Evolutionary conservation across 1,140 invertebrate species (phyloP).

Genomic region (Cyphomyrmex costatus): DNA sequence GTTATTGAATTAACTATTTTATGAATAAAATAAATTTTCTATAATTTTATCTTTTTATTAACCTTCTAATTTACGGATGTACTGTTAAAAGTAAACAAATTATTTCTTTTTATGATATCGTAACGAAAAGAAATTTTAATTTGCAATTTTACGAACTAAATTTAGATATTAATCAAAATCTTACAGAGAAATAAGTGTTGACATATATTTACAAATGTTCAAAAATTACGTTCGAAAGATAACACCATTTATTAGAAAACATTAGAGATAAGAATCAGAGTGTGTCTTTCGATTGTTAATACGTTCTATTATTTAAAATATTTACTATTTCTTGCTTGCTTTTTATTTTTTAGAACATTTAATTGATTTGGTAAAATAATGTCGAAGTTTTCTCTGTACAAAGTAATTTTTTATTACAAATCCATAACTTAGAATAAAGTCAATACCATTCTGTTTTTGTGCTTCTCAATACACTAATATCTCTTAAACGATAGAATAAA

Average conservation of each 20-base stretch:
- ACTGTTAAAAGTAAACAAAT: background rate
- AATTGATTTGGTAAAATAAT: background rate
- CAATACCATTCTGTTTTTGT: background rate
- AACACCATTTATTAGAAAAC: background rate
- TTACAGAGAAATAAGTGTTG: background rate
- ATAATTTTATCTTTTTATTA: conserved; percentile 8
- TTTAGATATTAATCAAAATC: background rate
- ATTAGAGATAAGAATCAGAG: background rate
- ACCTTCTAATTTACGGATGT: background rate
- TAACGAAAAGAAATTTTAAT: background rate
- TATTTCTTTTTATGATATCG: background rate
- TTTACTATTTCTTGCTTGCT: background rate
- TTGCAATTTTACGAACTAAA: background rate
- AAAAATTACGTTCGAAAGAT: background rate
- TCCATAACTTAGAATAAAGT: background rate
- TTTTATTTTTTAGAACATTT: background rate
- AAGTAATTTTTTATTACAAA: conserved; percentile 26
- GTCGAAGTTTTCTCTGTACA: background rate
- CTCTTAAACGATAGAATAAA: background rate
- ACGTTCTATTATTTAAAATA: background rate
- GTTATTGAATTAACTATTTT: conserved; percentile 14
- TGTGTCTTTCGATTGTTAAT: background rate
- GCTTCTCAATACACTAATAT: background rate
- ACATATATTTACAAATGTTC: background rate
- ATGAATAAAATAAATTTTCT: conserved; percentile 9